Evolutionary conservation across 2,113 vertebrate genomes (phyloP).

Genomic region (Lethenteron camtschaticum): DNA sequence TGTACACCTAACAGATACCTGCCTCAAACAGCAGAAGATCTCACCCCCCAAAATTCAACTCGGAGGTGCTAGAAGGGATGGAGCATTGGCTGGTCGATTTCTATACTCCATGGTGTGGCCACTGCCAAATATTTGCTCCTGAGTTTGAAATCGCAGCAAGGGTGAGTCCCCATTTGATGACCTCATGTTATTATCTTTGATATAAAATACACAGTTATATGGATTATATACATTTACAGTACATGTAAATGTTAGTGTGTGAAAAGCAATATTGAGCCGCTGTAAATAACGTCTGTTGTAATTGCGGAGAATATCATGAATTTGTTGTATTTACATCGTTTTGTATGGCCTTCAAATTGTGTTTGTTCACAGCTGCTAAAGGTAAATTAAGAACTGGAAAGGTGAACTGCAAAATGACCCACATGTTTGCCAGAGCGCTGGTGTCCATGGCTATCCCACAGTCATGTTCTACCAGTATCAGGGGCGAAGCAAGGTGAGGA

Average conservation of each 20-base stretch:
- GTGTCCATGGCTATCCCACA: constrained; percentile 61
- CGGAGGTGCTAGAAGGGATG: constrained; percentile 42
- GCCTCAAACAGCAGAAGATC: constrained; percentile 44
- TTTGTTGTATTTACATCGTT: not conserved
- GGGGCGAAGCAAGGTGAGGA: constrained; percentile 32
- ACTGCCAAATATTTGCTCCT: constrained; percentile 75
- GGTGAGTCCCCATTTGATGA: constrained; percentile 24
- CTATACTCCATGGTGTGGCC: constrained; percentile 90
- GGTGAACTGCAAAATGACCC: constrained; percentile 64
- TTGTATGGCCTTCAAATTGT: not conserved
- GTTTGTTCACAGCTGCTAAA: constrained; percentile 41
- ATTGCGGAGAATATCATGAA: not conserved
- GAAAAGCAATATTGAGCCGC: not conserved
- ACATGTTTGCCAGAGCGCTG: constrained; percentile 50
- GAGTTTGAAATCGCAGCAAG: constrained; percentile 76
- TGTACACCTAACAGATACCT: constrained; percentile 29
- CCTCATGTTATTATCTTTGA: too few species aligned
- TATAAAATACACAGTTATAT: not conserved
- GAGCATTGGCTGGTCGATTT: constrained; percentile 89
- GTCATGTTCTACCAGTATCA: constrained; percentile 51
- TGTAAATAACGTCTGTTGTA: too few species aligned
- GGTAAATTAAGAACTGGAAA: constrained; percentile 66
- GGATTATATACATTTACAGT: not conserved
- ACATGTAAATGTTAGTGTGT: not conserved
- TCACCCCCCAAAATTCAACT: constrained; percentile 58